These are phyloP conservation scores for Chloroceryle amazona DNA, from an alignment of 2,797 vertebrate species.

Conservation along the genomic window DNA sequence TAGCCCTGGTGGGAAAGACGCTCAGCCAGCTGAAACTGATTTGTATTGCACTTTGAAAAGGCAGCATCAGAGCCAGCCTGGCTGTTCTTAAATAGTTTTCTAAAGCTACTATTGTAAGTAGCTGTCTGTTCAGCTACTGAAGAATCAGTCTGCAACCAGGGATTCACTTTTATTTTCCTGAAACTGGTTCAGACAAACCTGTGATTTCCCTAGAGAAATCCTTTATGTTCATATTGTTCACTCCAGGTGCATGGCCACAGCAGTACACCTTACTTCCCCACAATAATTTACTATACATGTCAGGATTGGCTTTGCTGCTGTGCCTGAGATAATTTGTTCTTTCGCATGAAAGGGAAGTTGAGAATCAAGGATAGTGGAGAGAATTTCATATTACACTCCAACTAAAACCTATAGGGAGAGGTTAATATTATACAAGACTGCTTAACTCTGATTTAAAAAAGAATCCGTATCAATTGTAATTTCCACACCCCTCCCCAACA, in stretches of 20 bases:
- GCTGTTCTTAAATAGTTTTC: slow-evolving; percentile 37
- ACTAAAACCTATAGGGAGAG: slow-evolving; percentile 14
- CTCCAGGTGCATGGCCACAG: neutral
- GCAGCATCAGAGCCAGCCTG: slow-evolving; percentile 14
- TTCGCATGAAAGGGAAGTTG: slow-evolving; percentile 34
- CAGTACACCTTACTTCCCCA: neutral
- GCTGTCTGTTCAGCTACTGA: slow-evolving; percentile 49
- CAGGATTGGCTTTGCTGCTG: neutral
- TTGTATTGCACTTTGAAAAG: slow-evolving; percentile 41
- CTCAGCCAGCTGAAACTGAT: slow-evolving; percentile 29
- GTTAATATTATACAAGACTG: neutral
- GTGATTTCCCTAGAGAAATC: slow-evolving; percentile 70
- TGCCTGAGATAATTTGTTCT: slow-evolving; percentile 23
- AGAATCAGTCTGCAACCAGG: slow-evolving; percentile 24
- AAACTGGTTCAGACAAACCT: slow-evolving; percentile 40
- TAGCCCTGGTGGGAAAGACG: slow-evolving; percentile 11
- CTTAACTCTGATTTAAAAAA: slow-evolving; percentile 3
- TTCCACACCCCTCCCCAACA: neutral
- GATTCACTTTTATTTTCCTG: slow-evolving; percentile 56
- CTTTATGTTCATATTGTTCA: slow-evolving; percentile 47
- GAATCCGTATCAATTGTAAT: neutral
- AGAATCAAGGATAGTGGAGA: neutral
- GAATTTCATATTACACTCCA: slow-evolving; percentile 20
- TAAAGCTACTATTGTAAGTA: slow-evolving; percentile 14
- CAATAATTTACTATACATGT: slow-evolving; percentile 52